Base-by-base conservation (phyloP, 2,113 vertebrate genomes). In the Notechis scutatus region DNA sequence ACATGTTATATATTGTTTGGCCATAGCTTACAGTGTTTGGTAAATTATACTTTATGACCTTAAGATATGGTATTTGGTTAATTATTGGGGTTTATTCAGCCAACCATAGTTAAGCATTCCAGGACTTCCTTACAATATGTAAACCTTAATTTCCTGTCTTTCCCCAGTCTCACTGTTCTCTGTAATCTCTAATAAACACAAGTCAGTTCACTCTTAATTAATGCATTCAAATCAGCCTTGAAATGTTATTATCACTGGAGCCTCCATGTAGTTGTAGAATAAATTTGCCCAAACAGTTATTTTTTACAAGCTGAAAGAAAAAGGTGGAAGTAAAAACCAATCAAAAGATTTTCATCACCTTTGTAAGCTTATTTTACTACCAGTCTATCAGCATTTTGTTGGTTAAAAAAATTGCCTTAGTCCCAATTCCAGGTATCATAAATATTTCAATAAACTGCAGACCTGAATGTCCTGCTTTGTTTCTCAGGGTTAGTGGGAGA, bases 281-380 rank as follows among this genome's bases (percentile, higher is more conserved):
- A 94, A 92, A 0, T 1, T 1, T 87, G 34, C 87, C 3, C 55
- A 39, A 24, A 47, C 91, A 94, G 89, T 23, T 26, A 15, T 89
- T 94, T 74, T 14, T 92, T 4, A 3, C 69, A 4, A 34, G 9
- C 50, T 57, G 45, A 90, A 86, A 14, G 92, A 42, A 2, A 94
- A 91, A 85, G 3, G 1, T 89, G 45, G 55, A 74, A 50, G 1
- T 9, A 88, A 94, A 93, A 93, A 15, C 0, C 93, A 92, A 93
- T 39, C 14, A 88, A 56, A 26, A 91, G 4, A 10, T 95, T 94
- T 55, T 95, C 8, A 89, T 55, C 6, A 92, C 55, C 1, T 5
- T 81, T 29, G 88, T 90, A 29, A 88, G 6, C 1, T 94, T 93
- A 59, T 93, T 92, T 96, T 94, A 45, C 90, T 20, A 20, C 4